These are phyloP conservation scores for Lordiphosa mommai DNA, from an alignment of 1,140 invertebrate species.

Conservation along the genomic window DNA sequence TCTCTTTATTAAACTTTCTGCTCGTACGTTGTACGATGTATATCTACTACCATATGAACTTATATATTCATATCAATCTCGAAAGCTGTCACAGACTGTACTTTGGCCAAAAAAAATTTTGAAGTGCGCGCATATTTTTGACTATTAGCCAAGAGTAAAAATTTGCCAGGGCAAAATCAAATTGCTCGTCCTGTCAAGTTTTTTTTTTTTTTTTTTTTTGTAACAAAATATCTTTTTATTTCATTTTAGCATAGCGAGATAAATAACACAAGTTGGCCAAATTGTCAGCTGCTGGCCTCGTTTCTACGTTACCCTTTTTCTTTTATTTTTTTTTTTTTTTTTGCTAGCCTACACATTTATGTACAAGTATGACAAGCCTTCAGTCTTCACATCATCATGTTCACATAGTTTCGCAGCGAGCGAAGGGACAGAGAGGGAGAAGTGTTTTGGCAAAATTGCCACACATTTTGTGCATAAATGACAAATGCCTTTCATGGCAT, in stretches of 20 bases:
- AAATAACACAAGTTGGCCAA: constrained; percentile 68
- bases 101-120: constrained; percentile 32
- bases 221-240: constrained; percentile 50
- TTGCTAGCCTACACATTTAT: constrained; percentile 28
- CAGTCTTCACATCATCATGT: constrained; percentile 18
- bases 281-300: constrained; percentile 54
- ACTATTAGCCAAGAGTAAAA: constrained; percentile 58
- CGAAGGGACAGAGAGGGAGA: constrained; percentile 10
- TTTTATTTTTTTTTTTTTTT: constrained; percentile 21
- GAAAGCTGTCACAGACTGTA: constrained; percentile 57
- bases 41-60: constrained; percentile 16
- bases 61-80: constrained; percentile 71
- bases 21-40: too few relatives aligned
- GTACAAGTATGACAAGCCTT: constrained; percentile 21
- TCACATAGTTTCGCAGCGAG: constrained; percentile 26
- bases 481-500: constrained; percentile 77
- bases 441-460: constrained; percentile 57
- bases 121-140: constrained; percentile 54
- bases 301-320: constrained; percentile 25
- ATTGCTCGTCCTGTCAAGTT: constrained; percentile 62
- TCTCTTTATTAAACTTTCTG: background rate
- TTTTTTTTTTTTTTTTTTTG: constrained; percentile 22
- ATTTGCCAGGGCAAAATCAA: constrained; percentile 68
- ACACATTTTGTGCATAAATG: constrained; percentile 76
- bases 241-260: constrained; percentile 53